Percentiles rank a stretch among this genome's conserved stretches.
Evolutionary conservation across 2,113 vertebrate genomes (phyloP).

Genomic region (Tor tambroides): DNA sequence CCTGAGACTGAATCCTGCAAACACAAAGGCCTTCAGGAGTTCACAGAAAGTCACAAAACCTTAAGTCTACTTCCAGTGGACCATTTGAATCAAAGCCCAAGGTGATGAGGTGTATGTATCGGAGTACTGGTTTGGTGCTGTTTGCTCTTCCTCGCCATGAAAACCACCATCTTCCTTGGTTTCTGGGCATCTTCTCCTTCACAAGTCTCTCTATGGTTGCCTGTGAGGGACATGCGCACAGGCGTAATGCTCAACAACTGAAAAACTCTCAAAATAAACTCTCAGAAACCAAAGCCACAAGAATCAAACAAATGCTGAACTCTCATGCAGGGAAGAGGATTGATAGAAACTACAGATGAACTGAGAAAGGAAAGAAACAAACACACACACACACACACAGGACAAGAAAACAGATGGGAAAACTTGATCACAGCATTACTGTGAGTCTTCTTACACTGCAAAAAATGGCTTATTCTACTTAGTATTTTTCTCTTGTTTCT

Average conservation of each 20-base stretch:
- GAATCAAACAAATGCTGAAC: not conserved
- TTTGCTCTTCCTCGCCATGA: slow-evolving; percentile 91
- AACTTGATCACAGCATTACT: not conserved
- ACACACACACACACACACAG: slow-evolving; percentile 4
- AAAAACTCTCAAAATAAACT: slow-evolving; percentile 67
- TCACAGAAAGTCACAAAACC: not conserved
- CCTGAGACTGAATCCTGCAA: not conserved
- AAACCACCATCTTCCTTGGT: slow-evolving; percentile 98
- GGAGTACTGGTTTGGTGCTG: slow-evolving; percentile 84
- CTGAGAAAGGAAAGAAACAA: slow-evolving; percentile 77
- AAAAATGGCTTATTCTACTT: too few relatives aligned
- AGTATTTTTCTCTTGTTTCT: too few relatives aligned
- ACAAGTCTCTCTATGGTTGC: slow-evolving; percentile 91
- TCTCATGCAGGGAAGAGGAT: not conserved
- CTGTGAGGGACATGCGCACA: slow-evolving; percentile 82
- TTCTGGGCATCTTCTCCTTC: slow-evolving; percentile 99
- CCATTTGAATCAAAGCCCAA: not conserved
- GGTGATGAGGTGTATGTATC: not conserved
- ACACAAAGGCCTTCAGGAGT: not conserved
- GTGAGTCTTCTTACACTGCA: not conserved
- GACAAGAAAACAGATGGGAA: slow-evolving; percentile 61
- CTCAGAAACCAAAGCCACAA: slow-evolving; percentile 55
- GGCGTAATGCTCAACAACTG: slow-evolving; percentile 45
- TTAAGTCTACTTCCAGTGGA: not conserved
- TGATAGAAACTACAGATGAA: slow-evolving; percentile 75